Base-by-base conservation (phyloP, 2,113 vertebrate genomes). In the Eurystomus gularis region DNA sequence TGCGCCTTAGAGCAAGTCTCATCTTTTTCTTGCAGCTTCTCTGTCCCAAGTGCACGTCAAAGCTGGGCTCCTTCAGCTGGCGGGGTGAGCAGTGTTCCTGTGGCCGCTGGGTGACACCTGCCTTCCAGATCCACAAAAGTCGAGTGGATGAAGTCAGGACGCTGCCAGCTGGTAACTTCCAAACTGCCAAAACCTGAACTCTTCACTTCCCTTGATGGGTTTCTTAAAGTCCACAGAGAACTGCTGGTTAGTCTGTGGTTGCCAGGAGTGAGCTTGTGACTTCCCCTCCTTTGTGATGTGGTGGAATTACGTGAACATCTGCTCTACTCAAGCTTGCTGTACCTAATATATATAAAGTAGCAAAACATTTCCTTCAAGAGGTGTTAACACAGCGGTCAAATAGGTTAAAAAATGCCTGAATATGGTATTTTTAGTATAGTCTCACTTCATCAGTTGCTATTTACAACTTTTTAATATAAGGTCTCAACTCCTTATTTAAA, bases 31-130 rank as follows among this genome's bases (percentile, higher is more conserved):
- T 98, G 79, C 96, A 99, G 99, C 98, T 99, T 71, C 97, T 99
- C 94, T 99, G 99, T 96, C 99, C 99, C 20, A 99, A 99, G 69
- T 99, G 99, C 88, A 94, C 29, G 0, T 98, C 98, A 0, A 99
- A 99, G 94, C 97, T 99, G 97, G 99, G 99, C 71, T 99, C 99
- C 19, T 99, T 99, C 97, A 99, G 98, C 92, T 99, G 99, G 99
- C 98, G 96, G 23, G 99, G 99, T 4, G 99, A 99, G 46, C 99
- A 98, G 97, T 99, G 99, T 76, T 99, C 99, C 6, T 99, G 99
- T 7, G 99, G 99, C 28, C 97, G 98, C 49, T 99, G 99, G 99
- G 98, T 99, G 86, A 99, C 98, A 0, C 99, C 99, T 0, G 99
- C 99, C 77, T 99, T 99, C 97, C 99, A 99, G 97, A 98, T 99